A percentile compares a stretch with the other conserved stretches of the same genome.
phyloP scores from a whole-genome alignment of 2,797 vertebrate genomes.

The Semaprochilodus insignis region DNA sequence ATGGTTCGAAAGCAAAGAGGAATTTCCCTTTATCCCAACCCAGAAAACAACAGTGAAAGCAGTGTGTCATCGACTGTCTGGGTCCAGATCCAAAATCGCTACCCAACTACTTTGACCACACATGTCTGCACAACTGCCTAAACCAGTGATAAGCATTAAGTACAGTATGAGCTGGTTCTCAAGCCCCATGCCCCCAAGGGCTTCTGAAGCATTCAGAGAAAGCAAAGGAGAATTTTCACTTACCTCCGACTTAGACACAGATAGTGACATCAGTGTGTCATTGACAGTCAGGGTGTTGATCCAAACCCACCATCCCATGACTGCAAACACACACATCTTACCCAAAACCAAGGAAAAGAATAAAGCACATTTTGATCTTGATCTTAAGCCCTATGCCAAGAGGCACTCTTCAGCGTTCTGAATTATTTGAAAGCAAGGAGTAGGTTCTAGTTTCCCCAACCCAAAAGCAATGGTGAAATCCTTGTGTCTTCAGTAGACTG shows the following conservation, averaged over 20 bases:
- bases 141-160: not conserved
- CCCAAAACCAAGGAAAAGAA: too few species aligned
- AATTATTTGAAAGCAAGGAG: not conserved
- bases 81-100: constrained; percentile 31
- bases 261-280: too few species aligned
- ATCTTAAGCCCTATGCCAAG: not conserved
- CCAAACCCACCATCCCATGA: too few species aligned
- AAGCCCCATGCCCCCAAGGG: not conserved
- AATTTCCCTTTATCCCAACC: too few species aligned
- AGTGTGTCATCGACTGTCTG: not conserved
- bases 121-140: not conserved
- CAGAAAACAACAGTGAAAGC: too few species aligned
- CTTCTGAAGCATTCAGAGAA: too few species aligned
- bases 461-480: too few species aligned
- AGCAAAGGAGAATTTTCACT: too few species aligned
- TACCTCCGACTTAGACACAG: too few species aligned
- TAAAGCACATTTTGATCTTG: not conserved
- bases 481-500: not conserved
- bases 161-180: not conserved
- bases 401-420: not conserved
- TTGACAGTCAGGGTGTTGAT: too few species aligned
- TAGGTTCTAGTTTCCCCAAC: too few species aligned
- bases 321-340: too few species aligned
- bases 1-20: not conserved
- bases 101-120: not conserved